These are phyloP conservation scores for Macroglossus sobrinus DNA, from an alignment of 2,113 vertebrate genomes.

Conservation along the genomic window DNA sequence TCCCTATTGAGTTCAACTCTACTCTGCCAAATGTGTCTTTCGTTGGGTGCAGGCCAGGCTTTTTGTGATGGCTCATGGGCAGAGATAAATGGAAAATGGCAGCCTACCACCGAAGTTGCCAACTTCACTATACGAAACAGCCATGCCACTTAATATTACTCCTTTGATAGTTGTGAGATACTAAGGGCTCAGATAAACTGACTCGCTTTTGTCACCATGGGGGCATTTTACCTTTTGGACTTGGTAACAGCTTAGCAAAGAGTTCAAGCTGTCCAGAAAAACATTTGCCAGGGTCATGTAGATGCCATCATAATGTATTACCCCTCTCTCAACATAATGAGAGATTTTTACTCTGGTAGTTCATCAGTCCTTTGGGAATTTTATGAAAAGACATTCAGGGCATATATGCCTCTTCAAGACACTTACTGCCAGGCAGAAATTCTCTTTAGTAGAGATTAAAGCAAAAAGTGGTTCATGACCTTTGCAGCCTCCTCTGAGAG, in stretches of 20 bases:
- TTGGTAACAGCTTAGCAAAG: neutral
- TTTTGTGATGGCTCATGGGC: neutral
- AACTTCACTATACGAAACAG: neutral
- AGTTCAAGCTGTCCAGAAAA: slow-evolving; percentile 1
- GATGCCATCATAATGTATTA: neutral
- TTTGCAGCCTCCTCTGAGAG: slow-evolving; percentile 1
- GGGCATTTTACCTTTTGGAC: neutral
- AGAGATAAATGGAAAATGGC: neutral
- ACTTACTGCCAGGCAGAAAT: neutral
- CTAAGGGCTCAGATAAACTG: neutral
- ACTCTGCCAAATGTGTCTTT: neutral
- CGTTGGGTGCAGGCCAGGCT: neutral
- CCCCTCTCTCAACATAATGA: neutral
- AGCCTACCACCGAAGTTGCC: neutral
- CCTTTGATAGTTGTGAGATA: neutral
- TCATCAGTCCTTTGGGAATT: neutral
- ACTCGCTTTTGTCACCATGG: neutral
- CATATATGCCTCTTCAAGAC: neutral
- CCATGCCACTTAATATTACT: neutral
- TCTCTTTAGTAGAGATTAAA: neutral
- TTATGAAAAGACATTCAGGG: neutral
- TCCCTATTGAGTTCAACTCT: neutral
- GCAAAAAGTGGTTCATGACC: neutral
- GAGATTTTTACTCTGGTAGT: neutral
- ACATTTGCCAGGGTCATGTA: neutral